These are phyloP conservation scores for Chymomyza caudatula DNA, from an alignment of 2,888 invertebrate genomes.

Conservation along the genomic window DNA sequence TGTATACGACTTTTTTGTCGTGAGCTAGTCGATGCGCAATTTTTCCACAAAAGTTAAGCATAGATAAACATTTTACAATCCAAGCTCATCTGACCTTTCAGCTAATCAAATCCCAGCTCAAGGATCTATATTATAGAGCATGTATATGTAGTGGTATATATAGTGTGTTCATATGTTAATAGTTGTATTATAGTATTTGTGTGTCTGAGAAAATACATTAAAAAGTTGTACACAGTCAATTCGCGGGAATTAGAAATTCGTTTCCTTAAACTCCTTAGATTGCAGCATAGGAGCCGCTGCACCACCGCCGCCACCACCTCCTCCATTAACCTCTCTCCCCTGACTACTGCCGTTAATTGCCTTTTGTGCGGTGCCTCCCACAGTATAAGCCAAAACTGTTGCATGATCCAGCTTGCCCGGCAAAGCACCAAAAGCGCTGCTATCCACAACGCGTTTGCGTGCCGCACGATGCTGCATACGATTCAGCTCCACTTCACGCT, in stretches of 20 bases:
- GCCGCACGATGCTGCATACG: constrained; percentile 83
- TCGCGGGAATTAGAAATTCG: constrained; percentile 71
- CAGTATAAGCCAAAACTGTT: constrained; percentile 88
- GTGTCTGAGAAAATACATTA: constrained; percentile 15
- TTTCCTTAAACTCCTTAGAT: constrained; percentile 77
- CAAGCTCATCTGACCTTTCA: not conserved
- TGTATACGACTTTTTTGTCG: too few relatives aligned
- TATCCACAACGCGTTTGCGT: constrained; percentile 85
- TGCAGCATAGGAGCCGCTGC: constrained; percentile 62
- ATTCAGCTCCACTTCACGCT: constrained; percentile 80
- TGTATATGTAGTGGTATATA: constrained; percentile 19
- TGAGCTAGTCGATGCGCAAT: too few relatives aligned
- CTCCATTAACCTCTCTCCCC: constrained; percentile 8
- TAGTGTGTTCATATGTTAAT: constrained; percentile 1
- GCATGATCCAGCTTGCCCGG: constrained; percentile 95
- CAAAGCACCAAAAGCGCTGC: constrained; percentile 83
- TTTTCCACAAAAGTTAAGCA: too few relatives aligned
- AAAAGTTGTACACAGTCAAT: constrained; percentile 21
- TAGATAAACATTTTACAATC: too few relatives aligned
- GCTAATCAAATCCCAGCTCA: not conserved
- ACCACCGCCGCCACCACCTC: constrained; percentile 38
- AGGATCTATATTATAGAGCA: constrained; percentile 18
- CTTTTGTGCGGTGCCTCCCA: constrained; percentile 78
- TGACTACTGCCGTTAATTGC: constrained; percentile 6
- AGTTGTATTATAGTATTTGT: constrained; percentile 2